Evolutionary conservation across 2,888 invertebrate genomes (phyloP).

Genomic region (Dorcus parallelipipedus): DNA sequence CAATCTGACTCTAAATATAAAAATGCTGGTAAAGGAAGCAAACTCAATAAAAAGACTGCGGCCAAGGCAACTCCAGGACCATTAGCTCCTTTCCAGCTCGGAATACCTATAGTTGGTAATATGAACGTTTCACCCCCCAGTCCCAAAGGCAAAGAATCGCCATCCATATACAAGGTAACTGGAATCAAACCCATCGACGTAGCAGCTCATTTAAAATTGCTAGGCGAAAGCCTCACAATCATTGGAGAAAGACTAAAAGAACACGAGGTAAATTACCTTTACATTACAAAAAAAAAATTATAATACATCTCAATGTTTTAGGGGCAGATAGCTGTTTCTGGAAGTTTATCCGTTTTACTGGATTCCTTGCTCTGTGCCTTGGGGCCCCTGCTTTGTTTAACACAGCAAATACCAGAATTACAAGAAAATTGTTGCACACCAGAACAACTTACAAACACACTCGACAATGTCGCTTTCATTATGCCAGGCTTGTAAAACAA

Average conservation of each 20-base stretch:
- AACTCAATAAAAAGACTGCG: slow-evolving; percentile 12
- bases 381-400: slow-evolving; percentile 82
- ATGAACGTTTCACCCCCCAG: slow-evolving; percentile 43
- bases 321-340: slow-evolving; percentile 94
- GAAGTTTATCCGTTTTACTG: slow-evolving; percentile 86
- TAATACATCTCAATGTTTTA: slow-evolving; percentile 42
- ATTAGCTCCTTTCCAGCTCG: slow-evolving; percentile 39
- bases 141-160: slow-evolving; percentile 40
- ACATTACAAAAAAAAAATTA: background rate
- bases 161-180: slow-evolving; percentile 57
- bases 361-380: slow-evolving; percentile 91
- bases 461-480: slow-evolving; percentile 93
- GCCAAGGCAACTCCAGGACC: slow-evolving; percentile 13
- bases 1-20: slow-evolving; percentile 11
- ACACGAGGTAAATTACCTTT: slow-evolving; percentile 65
- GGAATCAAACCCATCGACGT: slow-evolving; percentile 84
- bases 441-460: slow-evolving; percentile 56
- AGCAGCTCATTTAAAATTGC: slow-evolving; percentile 85
- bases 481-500: slow-evolving; percentile 72
- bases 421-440: slow-evolving; percentile 61
- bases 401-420: slow-evolving; percentile 76
- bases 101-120: slow-evolving; percentile 40
- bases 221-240: slow-evolving; percentile 90
- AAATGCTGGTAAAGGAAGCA: slow-evolving; percentile 12
- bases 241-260: slow-evolving; percentile 91